Evolutionary conservation across 2,888 invertebrate species (phyloP), one percentile per base, ranked within the genome.

Genomic region (Eristalis pertinax): DNA sequence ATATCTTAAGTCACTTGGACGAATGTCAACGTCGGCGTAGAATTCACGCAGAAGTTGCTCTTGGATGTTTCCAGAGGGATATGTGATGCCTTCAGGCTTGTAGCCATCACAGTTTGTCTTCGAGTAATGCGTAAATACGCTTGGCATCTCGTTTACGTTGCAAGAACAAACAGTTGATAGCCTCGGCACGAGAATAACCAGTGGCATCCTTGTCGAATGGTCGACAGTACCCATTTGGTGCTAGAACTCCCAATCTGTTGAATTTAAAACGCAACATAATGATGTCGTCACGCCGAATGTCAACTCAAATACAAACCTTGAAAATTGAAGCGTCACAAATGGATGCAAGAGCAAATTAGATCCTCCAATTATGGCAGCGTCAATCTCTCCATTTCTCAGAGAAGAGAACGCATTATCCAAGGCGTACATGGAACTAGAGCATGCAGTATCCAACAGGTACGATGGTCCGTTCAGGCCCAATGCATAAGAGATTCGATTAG

Each of bases 381-480:
- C 98, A 90, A 98, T 98, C 86, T 96, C 95, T 0, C 97, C 98
- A 89, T 95, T 95, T 43, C 96, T 94, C 64, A 98, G 95, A 0
- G 97, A 95, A 67, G 95, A 94, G 92, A 96, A 97, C 15, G 97
- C 97, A 89, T 96, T 96, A 90, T 98, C 97, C 77, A 99, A 89
- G 0, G 98, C 98, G 90, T 97, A 95, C 89, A 98, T 94, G 10
- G 98, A 97, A 76, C 98, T 98, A n/a, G 98, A 98, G 92, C 99
- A 99, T 0, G 99, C 99, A 0, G 98, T 98, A 93, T 99, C 99
- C 11, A 98, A 94, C 0, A 96, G 95, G 93, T 96, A 97, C 5
- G 98, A 98, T 0, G 98, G 98, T 0, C 99, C 98, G 90, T 96
- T 96, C 19, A 97, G 94, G 32, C 98, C 98, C 85, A 99, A 94